A percentile compares a stretch with the other conserved stretches of the same genome.
Evolutionary conservation across 2,888 invertebrate genomes (phyloP).

Genomic region (Capitulum mitella): DNA sequence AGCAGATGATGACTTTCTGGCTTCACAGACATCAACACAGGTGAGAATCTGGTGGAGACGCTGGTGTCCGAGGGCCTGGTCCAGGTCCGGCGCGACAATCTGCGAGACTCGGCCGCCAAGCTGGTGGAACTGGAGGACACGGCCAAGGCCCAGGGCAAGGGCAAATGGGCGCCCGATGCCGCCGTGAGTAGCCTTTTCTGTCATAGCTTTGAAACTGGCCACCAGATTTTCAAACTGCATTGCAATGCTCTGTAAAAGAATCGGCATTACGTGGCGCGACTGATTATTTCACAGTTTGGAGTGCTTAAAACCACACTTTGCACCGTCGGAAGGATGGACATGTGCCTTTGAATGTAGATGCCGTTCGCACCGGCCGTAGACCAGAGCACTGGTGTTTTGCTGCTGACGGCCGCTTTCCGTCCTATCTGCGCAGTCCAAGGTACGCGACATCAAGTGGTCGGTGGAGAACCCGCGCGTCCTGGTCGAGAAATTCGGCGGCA

Average conservation of each 20-base stretch:
- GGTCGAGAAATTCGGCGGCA: slow-evolving; percentile 76
- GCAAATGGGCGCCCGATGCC: slow-evolving; percentile 33
- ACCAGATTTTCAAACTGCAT: no score
- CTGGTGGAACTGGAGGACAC: slow-evolving; percentile 75
- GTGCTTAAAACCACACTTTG: no score
- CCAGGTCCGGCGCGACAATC: slow-evolving; percentile 62
- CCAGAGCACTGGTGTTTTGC: no score
- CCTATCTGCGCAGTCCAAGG: slow-evolving; percentile 46
- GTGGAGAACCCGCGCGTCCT: slow-evolving; percentile 74
- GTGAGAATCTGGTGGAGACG: slow-evolving; percentile 80
- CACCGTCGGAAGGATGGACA: no score
- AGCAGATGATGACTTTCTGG: no score
- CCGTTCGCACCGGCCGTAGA: no score
- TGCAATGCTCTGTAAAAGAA: no score
- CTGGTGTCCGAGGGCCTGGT: slow-evolving; percentile 84
- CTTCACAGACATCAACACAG: slow-evolving; percentile 52
- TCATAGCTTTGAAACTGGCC: no score
- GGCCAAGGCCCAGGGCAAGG: slow-evolving; percentile 74
- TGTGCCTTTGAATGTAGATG: no score
- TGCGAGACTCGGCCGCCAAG: slow-evolving; percentile 58
- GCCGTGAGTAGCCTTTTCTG: slow-evolving; percentile 16
- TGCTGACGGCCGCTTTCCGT: no score
- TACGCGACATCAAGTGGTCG: slow-evolving; percentile 80
- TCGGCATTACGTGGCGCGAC: no score
- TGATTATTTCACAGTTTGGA: no score